Base-by-base conservation (phyloP, 1,140 invertebrate genomes). In the Stegodyphus dumicola region DNA sequence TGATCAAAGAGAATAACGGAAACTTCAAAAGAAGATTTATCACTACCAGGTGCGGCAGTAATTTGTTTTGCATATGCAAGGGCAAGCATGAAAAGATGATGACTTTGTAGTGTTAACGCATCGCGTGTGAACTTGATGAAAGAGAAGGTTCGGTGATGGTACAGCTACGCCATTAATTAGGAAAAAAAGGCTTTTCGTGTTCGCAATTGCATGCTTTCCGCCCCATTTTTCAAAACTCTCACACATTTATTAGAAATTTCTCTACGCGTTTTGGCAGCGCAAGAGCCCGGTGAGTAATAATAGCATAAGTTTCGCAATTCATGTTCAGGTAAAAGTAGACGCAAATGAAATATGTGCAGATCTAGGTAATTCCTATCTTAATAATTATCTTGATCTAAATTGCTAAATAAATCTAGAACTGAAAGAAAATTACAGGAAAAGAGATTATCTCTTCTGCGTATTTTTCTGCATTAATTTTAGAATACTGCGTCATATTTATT, bases 1-100 rank as follows among this genome's bases (percentile, higher is more conserved):
- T 33, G 33, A 33, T 33, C 33, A 33, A 33, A 33, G 33, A 33
- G 33, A 33, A 33, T 33, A 33, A 33, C 33, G 33, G 33, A 33
- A 76, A 76, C 74, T 76, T 76, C 52, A 76, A 76, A 76, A 64
- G 74, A 64, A 76, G 74, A 76, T 76, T 76, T 76, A 76, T 76
- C 74, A 56, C 54, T 48, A 76, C 17, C 74, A 76, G 74, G 74
- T 76, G 18, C 18, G 7, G 17, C 53, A 10, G 54, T 76, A 76
- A 76, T 76, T 76, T 76, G 53, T 49, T 56, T 56, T 64, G 74
- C 74, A 76, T 76, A 76, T 60, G 53, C 74, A 76, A 56, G 17
- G 17, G 49, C 54, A 33, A 13, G 49, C 18, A 76, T 52, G 70
- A 76, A 76, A 17, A 76, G 54, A 60, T 76, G 74, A 76, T 76